These are phyloP conservation scores for Horisme vitalbata DNA, from an alignment of 2,888 invertebrate genomes.

Conservation along the genomic window DNA sequence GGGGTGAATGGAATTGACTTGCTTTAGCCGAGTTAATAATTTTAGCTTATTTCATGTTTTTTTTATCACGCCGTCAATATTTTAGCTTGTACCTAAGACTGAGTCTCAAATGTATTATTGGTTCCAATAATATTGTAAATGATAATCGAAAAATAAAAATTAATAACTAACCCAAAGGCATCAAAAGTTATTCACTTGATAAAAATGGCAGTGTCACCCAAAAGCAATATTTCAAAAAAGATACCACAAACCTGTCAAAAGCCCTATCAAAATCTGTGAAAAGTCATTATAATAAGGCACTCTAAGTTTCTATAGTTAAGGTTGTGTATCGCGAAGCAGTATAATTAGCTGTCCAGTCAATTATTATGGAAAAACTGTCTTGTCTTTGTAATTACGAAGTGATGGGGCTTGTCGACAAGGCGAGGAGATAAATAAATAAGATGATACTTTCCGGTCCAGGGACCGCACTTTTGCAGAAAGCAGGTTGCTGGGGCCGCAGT, in stretches of 20 bases:
- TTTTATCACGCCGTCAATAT: too few relatives aligned
- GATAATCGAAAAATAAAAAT: background rate
- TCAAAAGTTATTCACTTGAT: constrained; percentile 42
- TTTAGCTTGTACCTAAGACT: background rate
- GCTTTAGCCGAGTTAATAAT: too few relatives aligned
- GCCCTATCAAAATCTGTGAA: constrained; percentile 36
- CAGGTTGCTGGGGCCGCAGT: background rate
- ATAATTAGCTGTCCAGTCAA: constrained; percentile 54
- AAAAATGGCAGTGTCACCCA: constrained; percentile 73
- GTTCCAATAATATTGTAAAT: too few relatives aligned
- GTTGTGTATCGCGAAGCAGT: constrained; percentile 21
- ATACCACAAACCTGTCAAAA: constrained; percentile 44
- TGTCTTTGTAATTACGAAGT: constrained; percentile 75
- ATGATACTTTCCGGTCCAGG: constrained; percentile 65
- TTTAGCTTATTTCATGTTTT: too few relatives aligned
- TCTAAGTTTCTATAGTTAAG: accelerated
- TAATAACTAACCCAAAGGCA: constrained; percentile 27
- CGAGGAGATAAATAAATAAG: constrained; percentile 76
- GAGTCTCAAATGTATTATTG: background rate
- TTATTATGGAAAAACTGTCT: constrained; percentile 72
- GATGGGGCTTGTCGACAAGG: constrained; percentile 70
- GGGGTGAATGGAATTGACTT: background rate
- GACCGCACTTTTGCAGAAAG: background rate
- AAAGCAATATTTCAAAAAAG: constrained; percentile 67
- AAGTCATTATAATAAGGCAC: constrained; percentile 18